phyloP scores from a whole-genome alignment of 1,140 invertebrate genomes.

The Aphis gossypii region DNA sequence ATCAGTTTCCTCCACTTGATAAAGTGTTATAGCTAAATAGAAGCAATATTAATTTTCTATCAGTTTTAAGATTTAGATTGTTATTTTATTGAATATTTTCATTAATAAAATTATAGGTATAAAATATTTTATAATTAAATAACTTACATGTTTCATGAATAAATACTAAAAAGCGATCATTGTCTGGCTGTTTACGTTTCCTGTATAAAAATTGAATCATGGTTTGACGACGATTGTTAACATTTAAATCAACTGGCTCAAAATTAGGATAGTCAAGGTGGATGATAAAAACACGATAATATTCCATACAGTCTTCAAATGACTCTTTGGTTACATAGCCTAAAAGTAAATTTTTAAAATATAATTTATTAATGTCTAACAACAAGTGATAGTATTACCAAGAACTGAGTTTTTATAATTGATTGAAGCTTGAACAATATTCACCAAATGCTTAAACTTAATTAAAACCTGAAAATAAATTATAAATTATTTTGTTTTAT shows the following conservation, averaged over 20 bases:
- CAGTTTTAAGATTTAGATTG: neutral
- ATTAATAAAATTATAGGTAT: neutral
- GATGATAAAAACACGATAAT: constrained; percentile 47
- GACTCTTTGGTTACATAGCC: constrained; percentile 45
- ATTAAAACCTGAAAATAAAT: constrained; percentile 44
- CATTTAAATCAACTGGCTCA: constrained; percentile 28
- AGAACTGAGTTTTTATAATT: constrained; percentile 52
- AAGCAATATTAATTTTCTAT: constrained; percentile 36
- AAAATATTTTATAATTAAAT: constrained; percentile 5
- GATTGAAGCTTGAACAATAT: constrained; percentile 52
- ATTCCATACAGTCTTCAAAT: constrained; percentile 32
- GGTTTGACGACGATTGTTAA: constrained; percentile 25
- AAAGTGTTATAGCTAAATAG: constrained; percentile 53
- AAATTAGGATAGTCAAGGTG: constrained; percentile 11
- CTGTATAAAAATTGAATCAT: constrained; percentile 55
- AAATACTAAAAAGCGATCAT: constrained; percentile 53
- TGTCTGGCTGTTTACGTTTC: constrained; percentile 43
- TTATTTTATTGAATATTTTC: neutral
- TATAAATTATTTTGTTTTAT: constrained; percentile 9
- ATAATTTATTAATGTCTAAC: neutral
- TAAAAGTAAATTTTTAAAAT: neutral
- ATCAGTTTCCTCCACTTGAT: constrained; percentile 48
- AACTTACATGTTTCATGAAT: constrained; percentile 54
- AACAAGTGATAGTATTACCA: constrained; percentile 35
- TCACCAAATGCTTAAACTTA: constrained; percentile 15